Percentiles rank a stretch among this genome's conserved stretches.
phyloP scores from a whole-genome alignment of 2,113 vertebrate genomes.

The Oceanites oceanicus region DNA sequence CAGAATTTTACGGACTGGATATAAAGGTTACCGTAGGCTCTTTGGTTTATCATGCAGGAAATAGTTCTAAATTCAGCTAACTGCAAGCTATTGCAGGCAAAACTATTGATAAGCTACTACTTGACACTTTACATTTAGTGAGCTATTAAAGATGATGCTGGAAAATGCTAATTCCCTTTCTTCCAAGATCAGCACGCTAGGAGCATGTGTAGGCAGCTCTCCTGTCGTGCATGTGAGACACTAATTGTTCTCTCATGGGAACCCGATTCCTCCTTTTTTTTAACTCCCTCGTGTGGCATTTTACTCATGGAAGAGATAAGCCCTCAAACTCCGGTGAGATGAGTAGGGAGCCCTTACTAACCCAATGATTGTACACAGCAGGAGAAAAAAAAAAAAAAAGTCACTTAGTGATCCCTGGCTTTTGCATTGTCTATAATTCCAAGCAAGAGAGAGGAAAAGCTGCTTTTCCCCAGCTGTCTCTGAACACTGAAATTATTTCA shows the following conservation, averaged over 20 bases:
- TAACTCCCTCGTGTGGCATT: neutral
- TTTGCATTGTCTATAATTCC: neutral
- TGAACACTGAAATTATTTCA: neutral
- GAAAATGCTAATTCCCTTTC: neutral
- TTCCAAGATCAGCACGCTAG: neutral
- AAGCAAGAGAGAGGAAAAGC: neutral
- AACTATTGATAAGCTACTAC: neutral
- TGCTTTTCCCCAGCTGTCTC: neutral
- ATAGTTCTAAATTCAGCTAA: neutral
- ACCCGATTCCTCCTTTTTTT: neutral
- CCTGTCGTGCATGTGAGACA: neutral
- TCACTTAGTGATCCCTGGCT: neutral
- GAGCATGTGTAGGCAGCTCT: neutral
- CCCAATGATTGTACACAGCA: neutral
- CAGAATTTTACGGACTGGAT: neutral
- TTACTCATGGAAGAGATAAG: neutral
- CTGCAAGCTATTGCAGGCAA: neutral
- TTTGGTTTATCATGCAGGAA: neutral
- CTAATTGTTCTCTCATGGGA: neutral
- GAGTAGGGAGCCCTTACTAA: neutral
- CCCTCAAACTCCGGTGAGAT: neutral
- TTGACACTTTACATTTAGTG: neutral
- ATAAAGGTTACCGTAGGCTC: neutral
- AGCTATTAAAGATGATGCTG: neutral
- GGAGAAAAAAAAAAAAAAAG: no score